Percentiles rank a stretch among this genome's conserved stretches.
Conservation (phyloP, 2,888 invertebrate genomes). For the Drosophila peninsularis region DNA sequence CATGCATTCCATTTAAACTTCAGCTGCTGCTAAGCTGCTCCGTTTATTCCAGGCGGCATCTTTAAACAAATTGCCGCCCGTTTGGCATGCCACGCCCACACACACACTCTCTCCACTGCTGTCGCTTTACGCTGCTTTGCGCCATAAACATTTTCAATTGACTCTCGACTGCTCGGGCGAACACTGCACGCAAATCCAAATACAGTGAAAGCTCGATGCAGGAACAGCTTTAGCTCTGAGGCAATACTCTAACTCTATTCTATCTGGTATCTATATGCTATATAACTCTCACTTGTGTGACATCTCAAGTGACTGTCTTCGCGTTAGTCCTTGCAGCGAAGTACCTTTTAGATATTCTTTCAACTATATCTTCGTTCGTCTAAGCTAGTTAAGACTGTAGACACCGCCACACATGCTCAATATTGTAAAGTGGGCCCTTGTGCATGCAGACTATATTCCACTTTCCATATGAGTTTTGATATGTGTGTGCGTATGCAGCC, state of each 20-base stretch:
- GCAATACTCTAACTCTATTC: no score
- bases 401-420: constrained; percentile 15
- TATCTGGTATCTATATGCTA: no score
- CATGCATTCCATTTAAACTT: background rate
- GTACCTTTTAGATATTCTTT: no score
- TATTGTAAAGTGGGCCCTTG: constrained; percentile 63
- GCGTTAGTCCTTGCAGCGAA: no score
- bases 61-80: constrained; percentile 66
- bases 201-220: constrained; percentile 6
- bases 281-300: no score
- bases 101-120: constrained; percentile 19
- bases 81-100: constrained; percentile 37
- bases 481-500: constrained; percentile 20
- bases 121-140: constrained; percentile 31
- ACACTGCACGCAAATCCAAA: constrained; percentile 46
- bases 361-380: background rate
- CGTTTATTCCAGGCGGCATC: constrained; percentile 48
- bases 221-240: no score
- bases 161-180: constrained; percentile 58
- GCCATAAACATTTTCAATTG: constrained; percentile 73
- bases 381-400: background rate
- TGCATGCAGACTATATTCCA: constrained; percentile 40
- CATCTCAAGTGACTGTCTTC: no score
- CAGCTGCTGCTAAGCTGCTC: constrained; percentile 5
- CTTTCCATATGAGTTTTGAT: constrained; percentile 8